Conservation (phyloP, 2,888 invertebrate genomes). For the Sturmia bella region DNA sequence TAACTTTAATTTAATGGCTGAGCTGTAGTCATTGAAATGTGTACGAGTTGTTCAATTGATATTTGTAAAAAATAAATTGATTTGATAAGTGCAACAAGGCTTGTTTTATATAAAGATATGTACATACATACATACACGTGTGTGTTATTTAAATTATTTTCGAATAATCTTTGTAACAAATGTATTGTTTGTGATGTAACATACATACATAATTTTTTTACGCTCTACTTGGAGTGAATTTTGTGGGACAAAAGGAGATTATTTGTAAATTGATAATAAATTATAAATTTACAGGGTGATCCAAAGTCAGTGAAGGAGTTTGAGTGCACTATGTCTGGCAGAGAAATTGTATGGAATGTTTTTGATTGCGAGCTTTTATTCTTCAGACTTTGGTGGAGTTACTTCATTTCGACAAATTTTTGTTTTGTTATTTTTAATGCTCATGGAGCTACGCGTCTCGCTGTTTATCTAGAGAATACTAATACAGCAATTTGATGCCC, state of each 20-base stretch:
- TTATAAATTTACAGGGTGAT: constrained; percentile 10
- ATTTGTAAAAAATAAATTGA: constrained; percentile 35
- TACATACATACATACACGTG: too few relatives aligned
- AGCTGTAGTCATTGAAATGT: constrained; percentile 28
- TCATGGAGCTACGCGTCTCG: too few relatives aligned
- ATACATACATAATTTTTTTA: too few relatives aligned
- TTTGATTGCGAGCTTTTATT: too few relatives aligned
- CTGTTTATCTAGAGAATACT: too few relatives aligned
- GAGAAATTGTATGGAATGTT: too few relatives aligned
- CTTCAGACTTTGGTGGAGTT: too few relatives aligned
- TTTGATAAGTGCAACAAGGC: neutral
- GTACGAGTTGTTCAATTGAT: constrained; percentile 32
- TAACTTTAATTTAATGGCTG: constrained; percentile 23
- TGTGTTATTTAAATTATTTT: constrained; percentile 17
- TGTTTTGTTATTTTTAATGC: too few relatives aligned
- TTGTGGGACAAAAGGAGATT: constrained; percentile 21
- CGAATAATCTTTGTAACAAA: constrained; percentile 20
- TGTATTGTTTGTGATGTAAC: constrained; percentile 6
- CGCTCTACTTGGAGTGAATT: constrained; percentile 11
- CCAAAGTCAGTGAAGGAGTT: too few relatives aligned
- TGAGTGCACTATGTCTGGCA: too few relatives aligned
- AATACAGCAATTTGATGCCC: too few relatives aligned
- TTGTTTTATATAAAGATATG: neutral
- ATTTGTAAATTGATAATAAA: neutral
- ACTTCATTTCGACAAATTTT: too few relatives aligned